phyloP scores from a whole-genome alignment of 2,888 invertebrate species.

The Andrena bicolor region DNA sequence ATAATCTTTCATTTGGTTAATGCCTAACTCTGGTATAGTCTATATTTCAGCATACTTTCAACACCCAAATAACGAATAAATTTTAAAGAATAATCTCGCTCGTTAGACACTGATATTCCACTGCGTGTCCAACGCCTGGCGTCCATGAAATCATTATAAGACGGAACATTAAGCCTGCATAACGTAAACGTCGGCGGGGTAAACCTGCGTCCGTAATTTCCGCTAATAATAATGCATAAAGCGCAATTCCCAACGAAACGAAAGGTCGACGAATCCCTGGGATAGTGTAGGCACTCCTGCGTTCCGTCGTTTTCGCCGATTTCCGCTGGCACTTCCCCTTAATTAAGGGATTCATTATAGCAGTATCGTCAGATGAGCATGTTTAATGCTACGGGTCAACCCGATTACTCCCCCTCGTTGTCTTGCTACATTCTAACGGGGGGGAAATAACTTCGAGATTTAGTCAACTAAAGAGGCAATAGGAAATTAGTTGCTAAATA shows the following conservation, averaged over 20 bases:
- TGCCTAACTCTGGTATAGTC: neutral
- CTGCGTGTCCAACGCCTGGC: slow-evolving; percentile 21
- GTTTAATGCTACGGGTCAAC: slow-evolving; percentile 53
- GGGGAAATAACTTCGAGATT: neutral
- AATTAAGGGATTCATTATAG: slow-evolving; percentile 78
- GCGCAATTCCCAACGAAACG: slow-evolving; percentile 51
- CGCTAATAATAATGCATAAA: slow-evolving; percentile 71
- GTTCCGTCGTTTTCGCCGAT: slow-evolving; percentile 67
- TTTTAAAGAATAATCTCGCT: neutral
- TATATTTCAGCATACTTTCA: neutral
- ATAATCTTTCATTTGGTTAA: too few species aligned
- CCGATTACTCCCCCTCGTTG: slow-evolving; percentile 46
- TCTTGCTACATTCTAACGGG: neutral
- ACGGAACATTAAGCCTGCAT: slow-evolving; percentile 56
- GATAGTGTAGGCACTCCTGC: slow-evolving; percentile 21
- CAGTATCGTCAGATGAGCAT: slow-evolving; percentile 54
- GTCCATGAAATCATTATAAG: slow-evolving; percentile 61
- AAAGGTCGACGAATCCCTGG: slow-evolving; percentile 53
- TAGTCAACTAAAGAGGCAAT: neutral
- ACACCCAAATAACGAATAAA: neutral
- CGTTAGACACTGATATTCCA: slow-evolving; percentile 14
- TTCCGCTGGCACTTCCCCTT: slow-evolving; percentile 66
- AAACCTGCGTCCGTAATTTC: slow-evolving; percentile 65
- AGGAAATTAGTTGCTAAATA: too few species aligned
- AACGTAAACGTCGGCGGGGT: slow-evolving; percentile 40